These are phyloP conservation scores for Hirtodrosophila confusa DNA, from an alignment of 2,888 invertebrate species.

Conservation along the genomic window DNA sequence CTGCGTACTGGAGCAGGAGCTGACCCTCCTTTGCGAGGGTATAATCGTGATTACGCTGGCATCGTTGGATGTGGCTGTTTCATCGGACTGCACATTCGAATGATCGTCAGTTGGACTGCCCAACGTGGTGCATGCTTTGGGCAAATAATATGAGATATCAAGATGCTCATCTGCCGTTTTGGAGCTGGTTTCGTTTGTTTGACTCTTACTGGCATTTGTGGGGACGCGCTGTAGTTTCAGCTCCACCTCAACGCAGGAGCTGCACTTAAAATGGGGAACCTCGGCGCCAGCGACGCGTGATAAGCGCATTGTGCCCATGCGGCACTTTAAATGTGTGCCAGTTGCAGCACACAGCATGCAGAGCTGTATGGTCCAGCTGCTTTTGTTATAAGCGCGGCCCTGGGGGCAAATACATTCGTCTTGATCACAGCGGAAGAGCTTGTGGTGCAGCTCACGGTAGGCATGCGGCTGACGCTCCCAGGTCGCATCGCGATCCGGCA, in stretches of 20 bases:
- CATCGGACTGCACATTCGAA: conserved; percentile 24
- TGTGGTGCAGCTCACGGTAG: conserved; percentile 88
- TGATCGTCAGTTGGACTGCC: conserved; percentile 1
- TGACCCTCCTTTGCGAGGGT: conserved; percentile 1
- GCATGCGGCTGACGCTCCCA: conserved; percentile 91
- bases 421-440: conserved; percentile 87
- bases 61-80: not conserved
- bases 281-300: not conserved
- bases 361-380: conserved; percentile 55
- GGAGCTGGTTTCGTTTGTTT: not conserved
- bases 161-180: not conserved
- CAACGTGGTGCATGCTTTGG: conserved; percentile 8
- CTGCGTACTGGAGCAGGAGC: no score
- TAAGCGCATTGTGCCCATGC: conserved; percentile 16
- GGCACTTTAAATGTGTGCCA: conserved; percentile 70
- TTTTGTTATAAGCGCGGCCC: conserved; percentile 84
- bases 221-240: not conserved
- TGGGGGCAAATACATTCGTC: conserved; percentile 87
- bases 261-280: conserved; percentile 58
- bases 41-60: conserved; percentile 32
- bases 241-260: conserved; percentile 48
- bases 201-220: not conserved
- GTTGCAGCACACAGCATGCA: conserved; percentile 71
- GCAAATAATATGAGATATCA: conserved; percentile 31
- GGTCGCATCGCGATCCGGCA: conserved; percentile 88